Conservation (phyloP, 1,140 invertebrate genomes). For the Achatina immaculata region DNA sequence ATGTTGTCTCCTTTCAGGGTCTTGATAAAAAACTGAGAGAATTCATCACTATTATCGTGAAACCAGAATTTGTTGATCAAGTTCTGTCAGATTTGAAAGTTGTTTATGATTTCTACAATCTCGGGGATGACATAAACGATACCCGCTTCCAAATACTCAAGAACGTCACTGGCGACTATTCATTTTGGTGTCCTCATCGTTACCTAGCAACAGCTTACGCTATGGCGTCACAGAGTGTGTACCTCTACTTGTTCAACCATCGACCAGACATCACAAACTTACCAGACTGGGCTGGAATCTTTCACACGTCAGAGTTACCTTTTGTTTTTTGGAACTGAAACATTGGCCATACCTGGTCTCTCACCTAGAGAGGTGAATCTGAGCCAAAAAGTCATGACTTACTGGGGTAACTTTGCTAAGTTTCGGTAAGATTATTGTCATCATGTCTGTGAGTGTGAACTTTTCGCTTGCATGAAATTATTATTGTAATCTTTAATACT, state of each 20-base stretch:
- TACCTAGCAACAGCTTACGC: not conserved
- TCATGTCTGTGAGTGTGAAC: too few relatives aligned
- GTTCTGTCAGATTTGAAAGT: not conserved
- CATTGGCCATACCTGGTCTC: not conserved
- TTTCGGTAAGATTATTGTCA: not conserved
- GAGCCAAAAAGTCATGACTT: not conserved
- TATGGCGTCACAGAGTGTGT: not conserved
- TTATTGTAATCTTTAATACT: too few relatives aligned
- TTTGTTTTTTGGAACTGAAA: not conserved
- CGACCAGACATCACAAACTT: not conserved
- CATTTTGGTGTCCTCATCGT: not conserved
- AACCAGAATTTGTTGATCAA: not conserved
- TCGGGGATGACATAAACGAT: not conserved
- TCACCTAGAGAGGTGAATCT: not conserved
- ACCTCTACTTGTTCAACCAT: not conserved
- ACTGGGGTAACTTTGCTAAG: not conserved
- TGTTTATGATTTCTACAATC: not conserved
- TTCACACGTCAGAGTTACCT: not conserved
- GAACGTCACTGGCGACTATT: not conserved
- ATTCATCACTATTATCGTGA: not conserved
- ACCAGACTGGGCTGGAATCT: not conserved
- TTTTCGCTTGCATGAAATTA: too few relatives aligned
- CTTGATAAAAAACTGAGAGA: not conserved
- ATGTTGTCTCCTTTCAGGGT: not conserved
- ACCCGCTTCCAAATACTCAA: not conserved